These are phyloP conservation scores for Agrenia bidenticulata DNA, from an alignment of 2,888 invertebrate species.

Conservation along the genomic window DNA sequence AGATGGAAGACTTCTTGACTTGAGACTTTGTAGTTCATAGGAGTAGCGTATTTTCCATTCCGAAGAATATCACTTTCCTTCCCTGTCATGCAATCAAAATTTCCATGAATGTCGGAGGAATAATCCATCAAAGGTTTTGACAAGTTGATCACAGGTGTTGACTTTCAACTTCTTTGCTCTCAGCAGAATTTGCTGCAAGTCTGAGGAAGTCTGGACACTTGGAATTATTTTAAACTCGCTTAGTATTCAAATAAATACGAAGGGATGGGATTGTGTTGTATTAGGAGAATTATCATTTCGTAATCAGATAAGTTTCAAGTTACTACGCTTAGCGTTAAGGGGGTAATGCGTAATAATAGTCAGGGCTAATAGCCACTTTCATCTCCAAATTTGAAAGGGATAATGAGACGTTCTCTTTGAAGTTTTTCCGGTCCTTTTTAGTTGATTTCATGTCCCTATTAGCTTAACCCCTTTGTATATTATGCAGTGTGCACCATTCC, in stretches of 20 bases:
- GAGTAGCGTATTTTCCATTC: conserved; percentile 7
- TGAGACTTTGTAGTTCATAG: background rate
- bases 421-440: conserved; percentile 6
- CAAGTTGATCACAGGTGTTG: conserved; percentile 33
- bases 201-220: background rate
- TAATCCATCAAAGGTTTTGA: conserved; percentile 30
- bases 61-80: conserved; percentile 11
- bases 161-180: conserved; percentile 12
- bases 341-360: too few species aligned
- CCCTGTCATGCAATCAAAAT: conserved; percentile 12
- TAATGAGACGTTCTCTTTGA: conserved; percentile 8
- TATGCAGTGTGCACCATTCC: too few species aligned
- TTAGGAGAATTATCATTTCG: background rate
- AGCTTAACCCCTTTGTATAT: too few species aligned
- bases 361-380: background rate
- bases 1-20: conserved; percentile 13
- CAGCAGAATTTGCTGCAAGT: too few species aligned
- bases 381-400: conserved; percentile 1
- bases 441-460: too few species aligned
- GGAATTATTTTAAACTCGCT: background rate
- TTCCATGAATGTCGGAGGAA: conserved; percentile 11
- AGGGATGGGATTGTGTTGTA: too few species aligned
- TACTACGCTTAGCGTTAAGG: too few species aligned
- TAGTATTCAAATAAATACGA: too few species aligned
- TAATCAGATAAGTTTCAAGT: too few species aligned